Base-by-base conservation (phyloP, 2,113 vertebrate genomes). In the Osmerus mordax region DNA sequence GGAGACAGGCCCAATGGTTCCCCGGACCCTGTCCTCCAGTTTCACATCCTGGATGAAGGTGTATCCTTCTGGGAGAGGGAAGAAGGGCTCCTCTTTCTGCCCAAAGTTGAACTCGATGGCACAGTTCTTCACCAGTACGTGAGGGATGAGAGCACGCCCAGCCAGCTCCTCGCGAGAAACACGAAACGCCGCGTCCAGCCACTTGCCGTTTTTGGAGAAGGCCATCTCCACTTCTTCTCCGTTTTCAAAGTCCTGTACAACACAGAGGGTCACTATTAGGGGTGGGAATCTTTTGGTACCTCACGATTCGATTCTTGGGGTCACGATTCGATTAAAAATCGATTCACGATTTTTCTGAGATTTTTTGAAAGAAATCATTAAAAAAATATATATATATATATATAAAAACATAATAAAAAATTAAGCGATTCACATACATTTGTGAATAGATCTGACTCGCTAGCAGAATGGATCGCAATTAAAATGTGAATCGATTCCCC, bases 71-170 rank as follows among this genome's bases (percentile, higher is more conserved):
- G 92, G 92, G 0, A 90, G 74, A 0, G 90, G 87, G 77, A 91
- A 96, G 82, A 90, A 95, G 0, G 95, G 88, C 59, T 94, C 91
- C 0, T 71, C 75, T 15, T 87, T 88, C 81, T 97, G 96, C 16
- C 96, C 96, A 0, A 97, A 97, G 86, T 97, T 97, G 87, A 97
- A 97, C 71, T 97, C 95, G 0, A 97, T 91, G 0, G 94, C 92
- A 14, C 95, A 97, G 53, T 97, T 97, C 82, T 97, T 97, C 70
- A 95, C 94, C 72, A 97, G 83, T 21, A 97, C 92, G 0, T 97
- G 95, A 5, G 95, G 96, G 71, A 94, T 96, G 4, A 97, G 92
- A 0, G 95, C 91, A 0, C 91, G 92, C 2, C 92, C 94, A 0
- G 84, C 93, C 81, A 97, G 59, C 0, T 69, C 79, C 54, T 94